Evolutionary conservation across 2,888 invertebrate genomes (phyloP).

Genomic region (Nomada ferruginata): DNA sequence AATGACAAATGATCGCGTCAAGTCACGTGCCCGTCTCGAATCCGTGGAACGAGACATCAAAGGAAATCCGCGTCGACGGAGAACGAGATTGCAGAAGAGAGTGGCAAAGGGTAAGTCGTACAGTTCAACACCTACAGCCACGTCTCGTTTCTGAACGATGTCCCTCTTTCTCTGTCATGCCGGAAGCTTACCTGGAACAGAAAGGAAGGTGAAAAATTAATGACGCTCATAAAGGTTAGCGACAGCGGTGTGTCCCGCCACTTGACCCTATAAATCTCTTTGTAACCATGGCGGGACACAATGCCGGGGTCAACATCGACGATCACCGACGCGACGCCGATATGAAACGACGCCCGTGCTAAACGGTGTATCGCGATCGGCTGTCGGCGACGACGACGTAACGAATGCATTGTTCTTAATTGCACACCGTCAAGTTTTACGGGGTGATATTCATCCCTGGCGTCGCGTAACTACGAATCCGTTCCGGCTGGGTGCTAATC

Average conservation of each 20-base stretch:
- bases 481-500: constrained; percentile 6
- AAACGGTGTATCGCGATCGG: constrained; percentile 31
- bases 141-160: background rate
- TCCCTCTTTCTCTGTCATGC: constrained; percentile 20
- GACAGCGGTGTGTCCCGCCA: constrained; percentile 52
- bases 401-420: constrained; percentile 50
- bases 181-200: constrained; percentile 69
- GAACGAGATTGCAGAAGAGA: constrained; percentile 13
- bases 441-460: constrained; percentile 30
- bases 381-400: constrained; percentile 19
- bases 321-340: constrained; percentile 23
- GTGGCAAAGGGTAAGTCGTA: background rate
- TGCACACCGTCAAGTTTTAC: constrained; percentile 31
- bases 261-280: constrained; percentile 68
- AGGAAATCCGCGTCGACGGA: constrained; percentile 2
- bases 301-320: constrained; percentile 58
- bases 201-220: constrained; percentile 68
- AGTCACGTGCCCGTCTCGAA: background rate
- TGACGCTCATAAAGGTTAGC: constrained; percentile 64
- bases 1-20: constrained; percentile 12
- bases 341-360: constrained; percentile 20
- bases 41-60: constrained; percentile 5
- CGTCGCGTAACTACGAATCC: constrained; percentile 28
- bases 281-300: constrained; percentile 23
- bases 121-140: constrained; percentile 38